Evolutionary conservation across 1,140 invertebrate species (phyloP).

Genomic region (Temnothorax curvispinosus): DNA sequence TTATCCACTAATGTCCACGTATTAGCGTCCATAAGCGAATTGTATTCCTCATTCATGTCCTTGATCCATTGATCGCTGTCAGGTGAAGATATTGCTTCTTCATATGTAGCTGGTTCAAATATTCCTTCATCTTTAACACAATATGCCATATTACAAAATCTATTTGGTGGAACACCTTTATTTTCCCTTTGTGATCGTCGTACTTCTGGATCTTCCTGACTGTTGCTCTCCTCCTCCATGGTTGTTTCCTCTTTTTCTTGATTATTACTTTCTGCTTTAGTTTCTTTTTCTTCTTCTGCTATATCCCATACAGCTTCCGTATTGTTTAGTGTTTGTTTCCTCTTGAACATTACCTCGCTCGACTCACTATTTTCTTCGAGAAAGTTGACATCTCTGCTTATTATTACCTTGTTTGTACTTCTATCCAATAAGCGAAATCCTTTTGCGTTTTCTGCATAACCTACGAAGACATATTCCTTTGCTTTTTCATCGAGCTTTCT

Average conservation of each 20-base stretch:
- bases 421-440: not conserved
- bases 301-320: not conserved
- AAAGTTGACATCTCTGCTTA: conserved; percentile 1
- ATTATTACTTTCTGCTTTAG: not conserved
- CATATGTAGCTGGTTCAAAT: not conserved
- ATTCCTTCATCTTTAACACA: not conserved
- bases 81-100: not conserved
- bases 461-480: not conserved
- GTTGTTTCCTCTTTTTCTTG: not conserved
- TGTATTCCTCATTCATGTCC: too few species aligned
- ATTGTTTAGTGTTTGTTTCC: not conserved
- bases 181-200: not conserved
- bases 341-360: not conserved
- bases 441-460: conserved; percentile 23
- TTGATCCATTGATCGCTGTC: too few species aligned
- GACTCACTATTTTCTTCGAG: not conserved
- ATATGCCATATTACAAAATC: not conserved
- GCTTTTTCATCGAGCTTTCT: not conserved
- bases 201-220: not conserved
- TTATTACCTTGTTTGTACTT: not conserved
- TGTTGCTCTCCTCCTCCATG: not conserved
- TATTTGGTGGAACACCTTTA: not conserved
- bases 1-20: too few species aligned
- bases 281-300: not conserved
- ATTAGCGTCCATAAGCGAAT: too few species aligned